phyloP scores from a whole-genome alignment of 2,888 invertebrate genomes.

The Athalia cordata region DNA sequence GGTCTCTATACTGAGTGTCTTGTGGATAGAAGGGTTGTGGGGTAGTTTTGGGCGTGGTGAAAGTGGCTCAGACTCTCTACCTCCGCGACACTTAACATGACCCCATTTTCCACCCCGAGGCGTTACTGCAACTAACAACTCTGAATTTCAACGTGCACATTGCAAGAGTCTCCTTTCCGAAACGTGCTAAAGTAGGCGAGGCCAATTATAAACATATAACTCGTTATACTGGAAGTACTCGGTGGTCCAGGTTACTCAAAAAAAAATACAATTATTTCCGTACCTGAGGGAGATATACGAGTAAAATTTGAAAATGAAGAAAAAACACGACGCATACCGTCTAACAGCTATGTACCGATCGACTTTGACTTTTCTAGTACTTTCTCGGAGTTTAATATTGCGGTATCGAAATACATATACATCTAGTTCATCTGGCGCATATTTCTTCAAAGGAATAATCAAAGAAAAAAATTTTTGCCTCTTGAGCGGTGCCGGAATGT shows the following conservation, averaged over 20 bases:
- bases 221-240: not conserved
- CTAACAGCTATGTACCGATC: not conserved
- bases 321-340: not conserved
- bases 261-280: no score
- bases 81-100: constrained; percentile 28
- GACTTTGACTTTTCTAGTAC: constrained; percentile 12
- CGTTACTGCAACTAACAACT: no score
- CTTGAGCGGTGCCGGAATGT: constrained; percentile 23
- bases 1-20: not conserved
- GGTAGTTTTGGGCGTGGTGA: constrained; percentile 19
- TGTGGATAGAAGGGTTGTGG: not conserved
- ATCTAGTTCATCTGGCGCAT: constrained; percentile 24
- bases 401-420: not conserved
- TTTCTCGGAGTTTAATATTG: constrained; percentile 10
- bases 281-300: no score
- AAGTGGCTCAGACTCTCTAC: not conserved
- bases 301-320: not conserved
- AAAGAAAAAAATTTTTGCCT: constrained; percentile 21
- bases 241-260: no score
- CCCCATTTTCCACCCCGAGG: constrained; percentile 21
- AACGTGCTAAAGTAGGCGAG: constrained; percentile 39
- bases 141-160: not conserved
- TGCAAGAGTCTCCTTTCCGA: not conserved
- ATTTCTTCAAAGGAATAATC: constrained; percentile 37
- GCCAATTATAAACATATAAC: constrained; percentile 38